Percentiles rank a stretch among this genome's conserved stretches.
Conservation (phyloP, 1,140 invertebrate species). For the Bombus consobrinus region DNA sequence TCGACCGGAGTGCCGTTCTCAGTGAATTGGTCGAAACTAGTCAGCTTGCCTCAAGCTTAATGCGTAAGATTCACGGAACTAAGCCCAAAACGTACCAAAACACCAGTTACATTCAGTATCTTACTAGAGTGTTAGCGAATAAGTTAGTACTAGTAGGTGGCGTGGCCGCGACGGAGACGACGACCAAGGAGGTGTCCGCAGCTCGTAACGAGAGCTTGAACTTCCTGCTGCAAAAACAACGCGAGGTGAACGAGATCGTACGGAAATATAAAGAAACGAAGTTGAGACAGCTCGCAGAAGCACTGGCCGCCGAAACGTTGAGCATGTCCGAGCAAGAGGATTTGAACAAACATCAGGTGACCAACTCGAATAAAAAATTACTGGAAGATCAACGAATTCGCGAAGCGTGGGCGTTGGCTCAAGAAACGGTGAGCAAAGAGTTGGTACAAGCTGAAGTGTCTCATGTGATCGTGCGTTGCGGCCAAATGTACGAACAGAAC, state of each 20-base stretch:
- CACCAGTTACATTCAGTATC: constrained; percentile 85
- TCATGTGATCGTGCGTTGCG: constrained; percentile 87
- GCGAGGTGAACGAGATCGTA: constrained; percentile 85
- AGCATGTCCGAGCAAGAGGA: constrained; percentile 80
- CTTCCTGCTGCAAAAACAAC: constrained; percentile 85
- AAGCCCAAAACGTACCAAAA: constrained; percentile 83
- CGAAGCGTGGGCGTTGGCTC: constrained; percentile 87
- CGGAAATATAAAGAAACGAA: constrained; percentile 87
- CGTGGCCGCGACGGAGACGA: constrained; percentile 57
- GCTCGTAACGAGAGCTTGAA: constrained; percentile 81
- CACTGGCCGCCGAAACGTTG: constrained; percentile 86
- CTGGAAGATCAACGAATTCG: constrained; percentile 83
- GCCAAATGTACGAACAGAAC: constrained; percentile 85
- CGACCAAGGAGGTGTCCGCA: constrained; percentile 67
- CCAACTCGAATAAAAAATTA: constrained; percentile 74
- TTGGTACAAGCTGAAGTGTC: constrained; percentile 89
- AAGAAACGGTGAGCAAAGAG: constrained; percentile 88
- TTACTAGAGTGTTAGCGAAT: constrained; percentile 86
- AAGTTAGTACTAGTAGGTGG: constrained; percentile 82
- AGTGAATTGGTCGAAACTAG: constrained; percentile 87
- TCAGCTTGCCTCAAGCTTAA: constrained; percentile 88
- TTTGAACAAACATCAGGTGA: constrained; percentile 71
- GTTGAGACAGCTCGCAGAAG: constrained; percentile 86
- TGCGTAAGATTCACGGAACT: constrained; percentile 86
- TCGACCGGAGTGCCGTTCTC: constrained; percentile 72